Percentiles rank a stretch among this genome's conserved stretches.
phyloP scores from a whole-genome alignment of 2,797 vertebrate species.

The Darevskia nairensis region DNA sequence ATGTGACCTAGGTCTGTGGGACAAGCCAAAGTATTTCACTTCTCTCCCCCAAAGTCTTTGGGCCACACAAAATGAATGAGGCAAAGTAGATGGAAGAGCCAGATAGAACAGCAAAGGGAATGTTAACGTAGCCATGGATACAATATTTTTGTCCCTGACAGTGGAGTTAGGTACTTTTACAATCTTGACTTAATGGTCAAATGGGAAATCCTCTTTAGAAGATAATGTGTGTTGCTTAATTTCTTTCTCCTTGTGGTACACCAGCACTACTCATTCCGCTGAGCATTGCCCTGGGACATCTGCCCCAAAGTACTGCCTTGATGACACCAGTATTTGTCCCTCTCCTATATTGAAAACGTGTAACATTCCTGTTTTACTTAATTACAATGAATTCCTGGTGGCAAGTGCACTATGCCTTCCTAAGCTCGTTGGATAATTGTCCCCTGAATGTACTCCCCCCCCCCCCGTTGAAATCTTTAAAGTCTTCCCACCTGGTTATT shows the following conservation, averaged over 20 bases:
- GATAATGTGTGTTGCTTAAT: no score
- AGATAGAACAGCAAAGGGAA: neutral
- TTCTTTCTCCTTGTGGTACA: no score
- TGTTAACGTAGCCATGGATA: no score
- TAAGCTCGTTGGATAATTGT: neutral
- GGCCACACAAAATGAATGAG: neutral
- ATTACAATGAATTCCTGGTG: neutral
- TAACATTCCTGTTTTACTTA: neutral
- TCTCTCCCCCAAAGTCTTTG: neutral
- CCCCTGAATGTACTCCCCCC: slow-evolving; percentile 31
- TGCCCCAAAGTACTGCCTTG: no score
- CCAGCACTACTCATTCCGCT: no score
- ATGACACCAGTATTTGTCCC: neutral
- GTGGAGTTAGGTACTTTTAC: no score
- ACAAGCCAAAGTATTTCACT: neutral
- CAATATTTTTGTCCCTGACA: no score
- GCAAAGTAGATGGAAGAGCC: neutral
- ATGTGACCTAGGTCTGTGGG: neutral
- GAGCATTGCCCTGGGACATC: no score
- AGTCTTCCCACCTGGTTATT: neutral
- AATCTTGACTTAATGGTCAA: no score
- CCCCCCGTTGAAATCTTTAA: neutral
- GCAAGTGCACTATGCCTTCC: neutral
- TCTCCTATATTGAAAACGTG: neutral
- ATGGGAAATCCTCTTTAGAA: no score